A percentile compares a stretch with the other conserved stretches of the same genome.
phyloP scores from a whole-genome alignment of 2,797 vertebrate species.

The Lacerta viridis region DNA sequence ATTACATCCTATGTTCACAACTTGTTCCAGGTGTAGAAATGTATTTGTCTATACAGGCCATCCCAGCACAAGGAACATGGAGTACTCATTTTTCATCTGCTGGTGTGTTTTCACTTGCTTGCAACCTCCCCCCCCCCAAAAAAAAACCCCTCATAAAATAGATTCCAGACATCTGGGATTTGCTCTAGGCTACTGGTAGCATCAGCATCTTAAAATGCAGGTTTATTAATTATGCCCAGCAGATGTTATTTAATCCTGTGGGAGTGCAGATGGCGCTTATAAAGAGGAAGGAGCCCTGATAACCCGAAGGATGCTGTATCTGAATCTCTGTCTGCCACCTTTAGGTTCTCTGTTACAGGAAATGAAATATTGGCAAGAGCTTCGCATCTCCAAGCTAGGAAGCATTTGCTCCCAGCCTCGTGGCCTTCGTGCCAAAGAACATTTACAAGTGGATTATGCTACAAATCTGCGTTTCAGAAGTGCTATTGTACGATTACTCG shows the following conservation, averaged over 20 bases:
- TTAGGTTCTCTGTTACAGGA: slow-evolving; percentile 30
- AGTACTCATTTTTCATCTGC: too few relatives aligned
- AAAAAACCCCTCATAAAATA: too few relatives aligned
- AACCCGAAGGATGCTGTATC: slow-evolving; percentile 33
- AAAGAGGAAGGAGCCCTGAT: slow-evolving; percentile 51
- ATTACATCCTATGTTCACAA: too few relatives aligned
- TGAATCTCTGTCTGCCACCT: slow-evolving; percentile 40
- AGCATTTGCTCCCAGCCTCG: slow-evolving; percentile 45
- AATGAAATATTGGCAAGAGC: slow-evolving; percentile 37
- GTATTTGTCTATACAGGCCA: too few relatives aligned
- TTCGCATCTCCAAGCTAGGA: slow-evolving; percentile 49
- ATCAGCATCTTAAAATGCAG: too few relatives aligned
- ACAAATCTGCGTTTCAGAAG: slow-evolving; percentile 57
- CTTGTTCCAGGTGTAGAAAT: too few relatives aligned
- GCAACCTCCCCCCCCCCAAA: too few relatives aligned
- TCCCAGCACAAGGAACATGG: too few relatives aligned
- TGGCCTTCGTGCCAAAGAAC: slow-evolving; percentile 9
- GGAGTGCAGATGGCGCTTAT: slow-evolving; percentile 30
- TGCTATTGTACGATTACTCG: slow-evolving; percentile 32
- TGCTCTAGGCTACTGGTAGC: too few relatives aligned
- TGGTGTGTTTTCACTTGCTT: too few relatives aligned
- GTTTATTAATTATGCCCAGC: background rate
- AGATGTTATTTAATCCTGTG: slow-evolving; percentile 45
- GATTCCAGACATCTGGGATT: too few relatives aligned
- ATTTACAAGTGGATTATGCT: slow-evolving; percentile 26